phyloP scores from a whole-genome alignment of 30 jellyfish, hydroid and myxozoan species.

The Turritopsis dohrnii region DNA sequence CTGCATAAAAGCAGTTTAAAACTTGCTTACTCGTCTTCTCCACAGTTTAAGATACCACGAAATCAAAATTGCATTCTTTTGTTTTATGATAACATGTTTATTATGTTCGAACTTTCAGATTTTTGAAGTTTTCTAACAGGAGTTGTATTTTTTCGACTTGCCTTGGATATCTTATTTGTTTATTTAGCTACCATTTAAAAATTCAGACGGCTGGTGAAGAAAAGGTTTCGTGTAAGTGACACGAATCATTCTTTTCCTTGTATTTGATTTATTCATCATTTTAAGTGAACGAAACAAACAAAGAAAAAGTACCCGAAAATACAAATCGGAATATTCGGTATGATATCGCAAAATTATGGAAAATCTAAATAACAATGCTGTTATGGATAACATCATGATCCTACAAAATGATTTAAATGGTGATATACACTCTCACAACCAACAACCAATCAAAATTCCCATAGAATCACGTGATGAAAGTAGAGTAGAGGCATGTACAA shows the following conservation, averaged over 20 bases:
- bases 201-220: no score
- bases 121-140: not conserved
- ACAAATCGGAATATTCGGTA: not conserved
- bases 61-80: not conserved
- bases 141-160: no score
- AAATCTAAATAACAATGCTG: not conserved
- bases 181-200: no score
- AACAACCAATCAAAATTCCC: not conserved
- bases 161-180: no score
- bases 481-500: not conserved
- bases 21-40: not conserved
- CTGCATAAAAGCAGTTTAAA: no score
- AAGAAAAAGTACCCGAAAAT: not conserved
- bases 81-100: not conserved
- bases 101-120: not conserved
- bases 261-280: no score
- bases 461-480: not conserved
- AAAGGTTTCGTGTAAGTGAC: not conserved
- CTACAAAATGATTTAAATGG: not conserved
- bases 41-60: not conserved
- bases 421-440: not conserved
- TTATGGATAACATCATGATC: not conserved
- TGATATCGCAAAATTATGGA: not conserved
- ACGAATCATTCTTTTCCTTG: not conserved
- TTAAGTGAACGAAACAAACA: not conserved